Evolutionary conservation across 2,888 invertebrate genomes (phyloP).

Genomic region (Sphinx pinastri): DNA sequence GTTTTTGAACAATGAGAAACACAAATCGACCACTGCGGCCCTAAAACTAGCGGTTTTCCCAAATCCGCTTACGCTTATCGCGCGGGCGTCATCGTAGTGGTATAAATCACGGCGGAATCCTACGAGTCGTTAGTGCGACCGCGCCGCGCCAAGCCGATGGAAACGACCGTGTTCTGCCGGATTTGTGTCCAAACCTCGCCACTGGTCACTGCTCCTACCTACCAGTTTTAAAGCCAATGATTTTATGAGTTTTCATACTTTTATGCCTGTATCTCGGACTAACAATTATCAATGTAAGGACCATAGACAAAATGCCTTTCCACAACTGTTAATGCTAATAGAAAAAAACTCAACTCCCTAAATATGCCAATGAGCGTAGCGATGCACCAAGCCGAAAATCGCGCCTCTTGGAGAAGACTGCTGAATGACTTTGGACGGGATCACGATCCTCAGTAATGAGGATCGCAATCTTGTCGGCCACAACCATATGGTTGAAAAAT

Average conservation of each 20-base stretch:
- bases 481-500: too few species aligned
- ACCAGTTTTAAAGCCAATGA: background rate
- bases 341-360: too few species aligned
- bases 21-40: constrained; percentile 4
- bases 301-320: too few species aligned
- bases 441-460: too few species aligned
- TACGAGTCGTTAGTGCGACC: constrained; percentile 73
- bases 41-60: background rate
- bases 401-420: too few species aligned
- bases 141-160: constrained; percentile 57
- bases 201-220: background rate
- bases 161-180: constrained; percentile 58
- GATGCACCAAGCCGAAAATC: too few species aligned
- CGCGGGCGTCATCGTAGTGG: constrained; percentile 40
- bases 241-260: too few species aligned
- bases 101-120: constrained; percentile 74
- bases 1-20: background rate
- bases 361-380: too few species aligned
- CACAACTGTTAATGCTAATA: too few species aligned
- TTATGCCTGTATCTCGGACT: too few species aligned
- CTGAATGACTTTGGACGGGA: too few species aligned
- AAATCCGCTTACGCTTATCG: constrained; percentile 20
- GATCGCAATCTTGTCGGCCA: too few species aligned
- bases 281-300: background rate
- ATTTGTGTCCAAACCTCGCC: constrained; percentile 42